Evolutionary conservation across 2,113 vertebrate species (phyloP).

Genomic region (Colaptes auratus): DNA sequence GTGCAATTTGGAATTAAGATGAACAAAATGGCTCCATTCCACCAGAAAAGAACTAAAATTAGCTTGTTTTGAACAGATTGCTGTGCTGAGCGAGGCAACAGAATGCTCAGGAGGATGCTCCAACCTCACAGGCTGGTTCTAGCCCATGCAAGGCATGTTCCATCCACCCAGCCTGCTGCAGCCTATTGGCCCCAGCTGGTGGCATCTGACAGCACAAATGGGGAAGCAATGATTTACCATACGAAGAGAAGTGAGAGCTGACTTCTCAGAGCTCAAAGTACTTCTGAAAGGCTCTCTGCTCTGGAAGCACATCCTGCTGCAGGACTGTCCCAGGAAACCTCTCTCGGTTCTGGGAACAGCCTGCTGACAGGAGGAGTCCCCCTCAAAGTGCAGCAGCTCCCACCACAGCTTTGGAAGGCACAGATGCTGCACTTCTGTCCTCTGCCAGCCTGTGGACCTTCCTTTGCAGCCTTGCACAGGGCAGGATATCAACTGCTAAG

Average conservation of each 20-base stretch:
- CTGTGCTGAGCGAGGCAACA: not conserved
- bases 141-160: not conserved
- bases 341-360: not conserved
- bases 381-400: not conserved
- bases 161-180: not conserved
- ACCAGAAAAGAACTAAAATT: not conserved
- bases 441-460: not conserved
- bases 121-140: constrained; percentile 3
- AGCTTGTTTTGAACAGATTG: constrained; percentile 27
- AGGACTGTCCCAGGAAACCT: not conserved
- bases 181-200: not conserved
- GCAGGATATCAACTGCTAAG: fast-evolving
- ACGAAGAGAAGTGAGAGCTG: not conserved
- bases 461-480: not conserved
- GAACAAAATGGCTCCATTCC: not conserved
- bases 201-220: not conserved
- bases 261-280: not conserved
- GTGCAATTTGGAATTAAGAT: not conserved
- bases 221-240: not conserved
- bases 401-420: not conserved
- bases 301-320: not conserved
- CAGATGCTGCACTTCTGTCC: not conserved
- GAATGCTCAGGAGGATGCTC: not conserved
- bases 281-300: not conserved
- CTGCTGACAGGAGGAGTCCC: not conserved